These are phyloP conservation scores for Carcina quercana DNA, from an alignment of 2,888 invertebrate species.

Conservation along the genomic window DNA sequence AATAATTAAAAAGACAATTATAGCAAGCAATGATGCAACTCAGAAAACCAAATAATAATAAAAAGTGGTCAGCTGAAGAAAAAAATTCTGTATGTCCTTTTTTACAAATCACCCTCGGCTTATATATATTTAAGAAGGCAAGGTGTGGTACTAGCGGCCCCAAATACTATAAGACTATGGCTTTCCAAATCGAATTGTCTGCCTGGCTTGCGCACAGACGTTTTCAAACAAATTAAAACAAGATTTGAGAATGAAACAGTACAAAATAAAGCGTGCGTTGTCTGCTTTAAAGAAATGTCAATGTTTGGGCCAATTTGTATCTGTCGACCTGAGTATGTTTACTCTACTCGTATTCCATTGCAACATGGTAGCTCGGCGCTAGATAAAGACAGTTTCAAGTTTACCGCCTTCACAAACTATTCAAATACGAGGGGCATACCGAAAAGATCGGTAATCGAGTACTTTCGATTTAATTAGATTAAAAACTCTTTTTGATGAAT, in stretches of 20 bases:
- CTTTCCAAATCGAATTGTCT: not conserved
- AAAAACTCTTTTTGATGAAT: too few species aligned
- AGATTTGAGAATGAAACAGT: slow-evolving; percentile 3
- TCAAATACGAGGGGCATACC: too few species aligned
- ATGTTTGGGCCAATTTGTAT: too few species aligned
- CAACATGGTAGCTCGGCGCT: too few species aligned
- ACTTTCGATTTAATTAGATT: too few species aligned
- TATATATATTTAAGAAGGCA: slow-evolving; percentile 10
- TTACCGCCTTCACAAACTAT: too few species aligned
- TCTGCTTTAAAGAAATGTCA: slow-evolving; percentile 17
- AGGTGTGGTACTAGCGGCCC: slow-evolving; percentile 14
- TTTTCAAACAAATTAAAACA: slow-evolving; percentile 1
- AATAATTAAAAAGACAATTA: too few species aligned
- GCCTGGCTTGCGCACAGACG: not conserved
- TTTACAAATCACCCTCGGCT: slow-evolving; percentile 13
- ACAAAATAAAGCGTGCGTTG: slow-evolving; percentile 7
- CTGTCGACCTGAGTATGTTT: too few species aligned
- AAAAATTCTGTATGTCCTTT: slow-evolving; percentile 13
- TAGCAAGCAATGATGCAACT: slow-evolving; percentile 8
- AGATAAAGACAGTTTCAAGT: too few species aligned
- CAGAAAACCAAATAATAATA: slow-evolving; percentile 5
- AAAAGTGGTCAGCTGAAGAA: slow-evolving; percentile 13
- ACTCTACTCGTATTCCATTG: too few species aligned
- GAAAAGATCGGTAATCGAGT: too few species aligned
- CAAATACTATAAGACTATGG: slow-evolving; percentile 9